Conservation (phyloP, 2,888 invertebrate species). For the Subacronicta megacephala region DNA sequence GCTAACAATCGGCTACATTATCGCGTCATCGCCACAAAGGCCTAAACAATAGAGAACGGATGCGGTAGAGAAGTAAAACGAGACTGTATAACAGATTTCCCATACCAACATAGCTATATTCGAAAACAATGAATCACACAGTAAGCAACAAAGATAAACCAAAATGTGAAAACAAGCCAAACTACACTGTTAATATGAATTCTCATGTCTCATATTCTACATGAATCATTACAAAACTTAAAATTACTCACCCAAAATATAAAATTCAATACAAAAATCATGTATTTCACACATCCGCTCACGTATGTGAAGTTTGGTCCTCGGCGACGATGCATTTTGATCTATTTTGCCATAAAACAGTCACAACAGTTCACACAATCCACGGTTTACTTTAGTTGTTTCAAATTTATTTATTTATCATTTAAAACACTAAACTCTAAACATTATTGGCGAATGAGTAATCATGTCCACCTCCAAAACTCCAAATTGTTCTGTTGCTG, state of each 20-base stretch:
- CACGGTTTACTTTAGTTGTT: constrained; percentile 36
- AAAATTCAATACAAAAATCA: constrained; percentile 96
- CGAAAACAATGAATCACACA: constrained; percentile 63
- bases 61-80: constrained; percentile 32
- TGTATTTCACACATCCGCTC: constrained; percentile 96
- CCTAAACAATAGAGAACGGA: constrained; percentile 53
- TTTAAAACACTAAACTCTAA: constrained; percentile 33
- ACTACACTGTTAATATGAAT: not conserved
- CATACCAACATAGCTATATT: constrained; percentile 28
- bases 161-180: constrained; percentile 5
- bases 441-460: constrained; percentile 49
- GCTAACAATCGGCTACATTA: constrained; percentile 28
- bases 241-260: constrained; percentile 95
- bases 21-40: constrained; percentile 41
- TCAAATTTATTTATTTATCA: constrained; percentile 19
- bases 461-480: constrained; percentile 43
- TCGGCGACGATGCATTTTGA: constrained; percentile 90
- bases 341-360: constrained; percentile 40
- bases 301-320: constrained; percentile 94
- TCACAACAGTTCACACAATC: constrained; percentile 16
- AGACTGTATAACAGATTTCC: constrained; percentile 32
- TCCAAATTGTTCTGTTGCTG: constrained; percentile 27
- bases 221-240: not conserved
- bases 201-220: not conserved
- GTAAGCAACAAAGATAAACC: constrained; percentile 48